Conservation (phyloP, 1,140 invertebrate genomes). For the Leptinotarsa undecemlineata region DNA sequence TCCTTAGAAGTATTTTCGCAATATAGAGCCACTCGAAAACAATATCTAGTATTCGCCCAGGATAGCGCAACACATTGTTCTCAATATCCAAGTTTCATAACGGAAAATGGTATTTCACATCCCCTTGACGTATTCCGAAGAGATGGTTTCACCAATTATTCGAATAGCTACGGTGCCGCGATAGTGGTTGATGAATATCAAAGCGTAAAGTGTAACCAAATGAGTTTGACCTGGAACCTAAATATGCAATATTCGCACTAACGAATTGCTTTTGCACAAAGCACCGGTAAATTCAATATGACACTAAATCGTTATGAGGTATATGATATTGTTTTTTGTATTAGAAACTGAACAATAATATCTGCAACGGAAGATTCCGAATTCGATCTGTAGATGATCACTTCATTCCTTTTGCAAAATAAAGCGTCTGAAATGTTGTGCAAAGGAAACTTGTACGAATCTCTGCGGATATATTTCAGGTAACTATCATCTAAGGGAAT, state of each 20-base stretch:
- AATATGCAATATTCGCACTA: not conserved
- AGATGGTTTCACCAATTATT: not conserved
- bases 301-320: too few relatives aligned
- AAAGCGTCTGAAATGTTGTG: too few relatives aligned
- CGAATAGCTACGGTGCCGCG: not conserved
- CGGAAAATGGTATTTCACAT: not conserved
- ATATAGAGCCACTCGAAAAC: not conserved
- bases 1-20: too few relatives aligned
- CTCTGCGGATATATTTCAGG: too few relatives aligned
- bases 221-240: not conserved
- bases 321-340: too few relatives aligned
- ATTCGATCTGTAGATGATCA: too few relatives aligned
- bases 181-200: not conserved
- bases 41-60: not conserved
- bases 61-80: not conserved
- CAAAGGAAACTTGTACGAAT: too few relatives aligned
- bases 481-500: too few relatives aligned
- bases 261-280: not conserved
- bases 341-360: too few relatives aligned
- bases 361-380: too few relatives aligned
- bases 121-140: not conserved
- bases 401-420: too few relatives aligned
- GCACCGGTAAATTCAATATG: too few relatives aligned
- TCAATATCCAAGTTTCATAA: not conserved
- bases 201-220: not conserved